These are phyloP conservation scores for Procavia capensis DNA, from an alignment of 2,113 vertebrate species.

Conservation along the genomic window DNA sequence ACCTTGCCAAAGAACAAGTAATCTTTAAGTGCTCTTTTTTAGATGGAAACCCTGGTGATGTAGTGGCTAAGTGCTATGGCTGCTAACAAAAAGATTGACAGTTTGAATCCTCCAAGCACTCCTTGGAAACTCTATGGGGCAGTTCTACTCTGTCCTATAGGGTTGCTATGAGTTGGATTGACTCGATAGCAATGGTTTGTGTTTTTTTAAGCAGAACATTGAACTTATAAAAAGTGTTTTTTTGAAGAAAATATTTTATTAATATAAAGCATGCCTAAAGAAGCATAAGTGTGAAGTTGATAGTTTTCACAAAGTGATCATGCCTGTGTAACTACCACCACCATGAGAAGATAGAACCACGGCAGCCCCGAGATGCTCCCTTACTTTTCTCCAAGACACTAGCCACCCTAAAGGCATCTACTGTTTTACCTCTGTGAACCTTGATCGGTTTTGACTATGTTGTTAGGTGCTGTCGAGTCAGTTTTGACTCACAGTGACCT, in stretches of 20 bases:
- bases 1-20: no score
- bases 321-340: background rate
- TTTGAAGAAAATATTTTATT: background rate
- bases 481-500: no score
- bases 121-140: no score
- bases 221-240: background rate
- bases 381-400: background rate
- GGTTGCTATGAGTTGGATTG: no score
- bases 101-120: no score
- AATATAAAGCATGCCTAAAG: background rate
- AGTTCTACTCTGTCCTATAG: no score
- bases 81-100: no score
- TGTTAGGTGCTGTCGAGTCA: no score
- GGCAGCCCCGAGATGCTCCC: background rate
- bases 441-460: background rate
- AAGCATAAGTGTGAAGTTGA: background rate
- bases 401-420: background rate
- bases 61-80: no score
- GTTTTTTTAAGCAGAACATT: background rate
- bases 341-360: background rate
- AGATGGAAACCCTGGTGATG: no score
- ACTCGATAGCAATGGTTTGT: no score
- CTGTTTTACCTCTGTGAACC: background rate
- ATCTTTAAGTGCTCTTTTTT: no score
- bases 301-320: background rate